Evolutionary conservation across 1,140 invertebrate genomes (phyloP), one percentile per base, ranked within the genome.

Genomic region (Leucophenga varia): DNA sequence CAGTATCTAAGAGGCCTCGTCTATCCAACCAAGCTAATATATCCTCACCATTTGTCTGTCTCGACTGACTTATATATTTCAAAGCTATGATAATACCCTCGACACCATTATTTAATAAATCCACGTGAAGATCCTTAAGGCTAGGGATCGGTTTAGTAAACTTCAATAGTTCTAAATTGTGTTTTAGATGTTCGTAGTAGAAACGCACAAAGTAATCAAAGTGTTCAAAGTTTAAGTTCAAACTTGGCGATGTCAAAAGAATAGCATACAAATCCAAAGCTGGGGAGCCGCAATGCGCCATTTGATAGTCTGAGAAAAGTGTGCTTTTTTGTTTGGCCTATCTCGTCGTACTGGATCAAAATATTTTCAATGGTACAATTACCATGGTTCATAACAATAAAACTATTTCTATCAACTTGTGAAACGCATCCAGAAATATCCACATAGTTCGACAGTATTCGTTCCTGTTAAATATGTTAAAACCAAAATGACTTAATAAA

Each of bases 381-480:
- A 13, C 83, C 84, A 41, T 85, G 84, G 55, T 79, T 81, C 8
- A 85, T 61, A 3, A 82, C 80, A 45, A 78, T 77, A 45, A 83
- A 82, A 25, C 78, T 74, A 12, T 9, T 35, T 3, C 40, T 19
- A 32, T 55, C 53, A n/a, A n/a, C n/a, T n/a, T n/a, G n/a, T n/a
- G n/a, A n/a, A n/a, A n/a, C n/a, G n/a, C n/a, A n/a, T n/a, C 7
- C 12, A 37, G 12, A 7, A n/a, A 30, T 30, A 8, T 30, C 12
- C 7, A 12, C 12, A 7, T 12, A 30, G 12, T 8, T n/a, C n/a
- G n/a, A n/a, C n/a, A n/a, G n/a, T 47, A 55, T 5, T 16, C 6
- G 8, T 40, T 38, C 8, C 18, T 36, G n/a, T 45, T 45, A 4
- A 2, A 2, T 10, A 22, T 16, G 5, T n/a, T n/a, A n/a, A 31